These are phyloP conservation scores for Diadema setosum DNA, from an alignment of 35 echinoderm and acorn worm species.

Conservation along the genomic window DNA sequence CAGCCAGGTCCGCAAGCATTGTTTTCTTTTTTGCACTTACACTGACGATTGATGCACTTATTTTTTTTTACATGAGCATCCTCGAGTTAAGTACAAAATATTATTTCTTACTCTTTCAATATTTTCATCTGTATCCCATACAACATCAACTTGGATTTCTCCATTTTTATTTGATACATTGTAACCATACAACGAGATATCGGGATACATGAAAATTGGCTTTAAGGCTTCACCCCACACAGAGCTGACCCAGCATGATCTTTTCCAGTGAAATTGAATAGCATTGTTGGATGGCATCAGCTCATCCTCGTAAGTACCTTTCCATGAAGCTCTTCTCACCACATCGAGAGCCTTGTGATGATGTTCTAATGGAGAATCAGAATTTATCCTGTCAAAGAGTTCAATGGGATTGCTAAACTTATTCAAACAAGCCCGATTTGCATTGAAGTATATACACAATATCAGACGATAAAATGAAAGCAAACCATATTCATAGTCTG, in stretches of 20 bases:
- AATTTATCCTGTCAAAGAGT: constrained; percentile 25
- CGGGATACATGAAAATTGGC: constrained; percentile 20
- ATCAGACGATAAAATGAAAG: constrained; percentile 69
- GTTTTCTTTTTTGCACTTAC: background rate
- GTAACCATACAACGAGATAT: background rate
- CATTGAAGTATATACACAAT: constrained; percentile 59
- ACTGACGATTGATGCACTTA: background rate
- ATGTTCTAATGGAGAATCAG: background rate
- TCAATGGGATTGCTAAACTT: constrained; percentile 37
- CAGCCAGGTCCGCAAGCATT: background rate
- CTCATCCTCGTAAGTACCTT: background rate
- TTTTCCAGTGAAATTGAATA: background rate
- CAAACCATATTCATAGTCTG: constrained; percentile 18
- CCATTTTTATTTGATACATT: background rate
- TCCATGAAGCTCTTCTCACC: background rate
- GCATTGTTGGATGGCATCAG: background rate
- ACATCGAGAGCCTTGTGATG: constrained; percentile 13
- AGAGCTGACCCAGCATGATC: background rate
- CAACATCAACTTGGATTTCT: background rate
- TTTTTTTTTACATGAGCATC: background rate
- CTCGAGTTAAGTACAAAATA: background rate
- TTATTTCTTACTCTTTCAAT: background rate
- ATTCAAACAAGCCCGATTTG: constrained; percentile 31
- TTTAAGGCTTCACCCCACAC: background rate
- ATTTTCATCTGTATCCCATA: constrained; percentile 3